Evolutionary conservation across 2,797 vertebrate genomes (phyloP).

Genomic region (Tachyglossus aculeatus): DNA sequence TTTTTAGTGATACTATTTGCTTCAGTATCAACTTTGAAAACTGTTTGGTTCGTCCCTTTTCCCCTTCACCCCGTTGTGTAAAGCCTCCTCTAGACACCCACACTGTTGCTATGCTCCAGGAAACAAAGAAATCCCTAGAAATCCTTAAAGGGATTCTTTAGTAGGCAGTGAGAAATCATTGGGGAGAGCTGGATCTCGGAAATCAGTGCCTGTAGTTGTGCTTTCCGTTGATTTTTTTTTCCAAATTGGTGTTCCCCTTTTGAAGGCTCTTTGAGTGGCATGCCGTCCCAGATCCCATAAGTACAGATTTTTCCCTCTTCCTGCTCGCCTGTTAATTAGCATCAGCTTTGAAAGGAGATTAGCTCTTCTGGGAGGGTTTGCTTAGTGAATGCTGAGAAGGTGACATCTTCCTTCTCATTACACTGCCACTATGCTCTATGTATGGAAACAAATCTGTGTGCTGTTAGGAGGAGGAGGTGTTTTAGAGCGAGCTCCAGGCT

Average conservation of each 20-base stretch:
- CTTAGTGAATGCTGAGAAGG: conserved; percentile 6
- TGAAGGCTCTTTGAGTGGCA: not conserved
- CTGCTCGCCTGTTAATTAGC: conserved; percentile 49
- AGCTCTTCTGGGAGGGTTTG: conserved; percentile 28
- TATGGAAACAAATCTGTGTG: conserved; percentile 35
- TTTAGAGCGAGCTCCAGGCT: conserved; percentile 5
- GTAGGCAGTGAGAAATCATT: no score
- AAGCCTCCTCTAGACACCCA: no score
- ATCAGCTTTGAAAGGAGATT: conserved; percentile 46
- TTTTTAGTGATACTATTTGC: no score
- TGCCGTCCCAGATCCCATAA: not conserved
- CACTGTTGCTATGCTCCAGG: no score
- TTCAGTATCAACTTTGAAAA: no score
- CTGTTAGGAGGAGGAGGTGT: conserved; percentile 17
- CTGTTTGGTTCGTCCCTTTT: no score
- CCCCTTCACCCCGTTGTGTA: no score
- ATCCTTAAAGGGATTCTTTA: no score
- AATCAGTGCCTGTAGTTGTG: no score
- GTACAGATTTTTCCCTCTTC: not conserved
- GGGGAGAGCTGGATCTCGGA: no score
- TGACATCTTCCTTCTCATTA: conserved; percentile 27
- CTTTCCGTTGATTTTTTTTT: no score
- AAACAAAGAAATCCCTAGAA: no score
- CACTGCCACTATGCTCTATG: not conserved
- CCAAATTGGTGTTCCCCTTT: not conserved